Evolutionary conservation across 2,113 vertebrate genomes (phyloP).

Genomic region (Bostrychus sinensis): DNA sequence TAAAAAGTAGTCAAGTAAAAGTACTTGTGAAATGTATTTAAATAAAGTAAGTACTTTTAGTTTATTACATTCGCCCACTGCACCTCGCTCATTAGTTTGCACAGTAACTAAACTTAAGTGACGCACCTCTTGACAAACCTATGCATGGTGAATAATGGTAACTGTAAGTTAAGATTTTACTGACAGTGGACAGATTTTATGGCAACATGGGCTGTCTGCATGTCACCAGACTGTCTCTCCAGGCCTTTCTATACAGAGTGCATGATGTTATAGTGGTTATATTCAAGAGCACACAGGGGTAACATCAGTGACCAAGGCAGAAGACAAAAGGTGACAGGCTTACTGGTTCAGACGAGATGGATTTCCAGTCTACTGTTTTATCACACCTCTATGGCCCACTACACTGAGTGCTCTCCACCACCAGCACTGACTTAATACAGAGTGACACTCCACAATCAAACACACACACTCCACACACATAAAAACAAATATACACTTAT

Average conservation of each 20-base stretch:
- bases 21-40: too few species aligned
- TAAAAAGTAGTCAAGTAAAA: too few species aligned
- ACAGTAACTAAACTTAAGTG: too few species aligned
- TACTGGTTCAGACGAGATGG: slow-evolving; percentile 6
- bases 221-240: too few species aligned
- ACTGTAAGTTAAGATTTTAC: too few species aligned
- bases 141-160: too few species aligned
- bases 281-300: background rate
- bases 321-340: slow-evolving; percentile 11
- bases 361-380: slow-evolving; percentile 17
- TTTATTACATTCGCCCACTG: too few species aligned
- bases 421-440: background rate
- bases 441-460: slow-evolving; percentile 5
- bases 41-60: too few species aligned
- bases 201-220: too few species aligned
- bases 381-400: slow-evolving; percentile 10
- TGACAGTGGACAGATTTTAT: too few species aligned
- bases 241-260: background rate
- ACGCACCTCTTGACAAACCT: too few species aligned
- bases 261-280: background rate
- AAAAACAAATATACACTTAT: background rate
- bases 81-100: too few species aligned
- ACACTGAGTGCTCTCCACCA: slow-evolving; percentile 23
- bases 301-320: background rate
- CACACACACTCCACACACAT: background rate